Evolutionary conservation across 2,113 vertebrate genomes (phyloP).

Genomic region (Falco punctatus): DNA sequence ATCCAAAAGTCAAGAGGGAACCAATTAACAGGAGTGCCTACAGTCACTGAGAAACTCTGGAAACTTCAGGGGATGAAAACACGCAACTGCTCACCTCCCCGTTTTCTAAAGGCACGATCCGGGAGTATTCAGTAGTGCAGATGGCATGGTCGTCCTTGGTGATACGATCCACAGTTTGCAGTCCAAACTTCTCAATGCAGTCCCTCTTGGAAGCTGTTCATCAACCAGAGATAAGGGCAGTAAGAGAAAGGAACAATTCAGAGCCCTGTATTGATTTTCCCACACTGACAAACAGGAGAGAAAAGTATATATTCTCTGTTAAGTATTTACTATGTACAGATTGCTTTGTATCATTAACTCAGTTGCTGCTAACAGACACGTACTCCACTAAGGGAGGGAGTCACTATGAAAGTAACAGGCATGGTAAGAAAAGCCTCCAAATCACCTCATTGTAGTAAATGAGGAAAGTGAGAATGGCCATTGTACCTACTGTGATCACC

Average conservation of each 20-base stretch:
- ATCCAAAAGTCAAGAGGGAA: not conserved
- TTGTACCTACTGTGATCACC: not conserved
- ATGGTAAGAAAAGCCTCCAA: not conserved
- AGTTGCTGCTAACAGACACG: not conserved
- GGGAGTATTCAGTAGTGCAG: slow-evolving; percentile 92
- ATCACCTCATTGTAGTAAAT: not conserved
- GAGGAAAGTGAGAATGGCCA: not conserved
- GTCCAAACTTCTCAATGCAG: slow-evolving; percentile 92
- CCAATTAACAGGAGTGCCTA: not conserved
- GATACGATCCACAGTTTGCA: slow-evolving; percentile 87
- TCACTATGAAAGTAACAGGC: not conserved
- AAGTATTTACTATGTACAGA: not conserved
- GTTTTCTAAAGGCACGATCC: slow-evolving; percentile 94
- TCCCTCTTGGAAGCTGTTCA: slow-evolving; percentile 90
- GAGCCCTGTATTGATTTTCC: not conserved
- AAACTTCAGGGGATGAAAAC: not conserved
- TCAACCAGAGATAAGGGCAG: not conserved
- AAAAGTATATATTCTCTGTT: not conserved
- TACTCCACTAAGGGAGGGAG: not conserved
- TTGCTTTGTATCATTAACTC: not conserved
- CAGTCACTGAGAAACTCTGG: not conserved
- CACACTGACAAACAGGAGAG: not conserved
- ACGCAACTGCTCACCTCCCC: slow-evolving; percentile 84
- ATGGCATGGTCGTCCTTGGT: slow-evolving; percentile 81
- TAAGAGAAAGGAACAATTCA: not conserved